These are phyloP conservation scores for Sarcophaga subvicina DNA, from an alignment of 2,888 invertebrate genomes.

Conservation along the genomic window DNA sequence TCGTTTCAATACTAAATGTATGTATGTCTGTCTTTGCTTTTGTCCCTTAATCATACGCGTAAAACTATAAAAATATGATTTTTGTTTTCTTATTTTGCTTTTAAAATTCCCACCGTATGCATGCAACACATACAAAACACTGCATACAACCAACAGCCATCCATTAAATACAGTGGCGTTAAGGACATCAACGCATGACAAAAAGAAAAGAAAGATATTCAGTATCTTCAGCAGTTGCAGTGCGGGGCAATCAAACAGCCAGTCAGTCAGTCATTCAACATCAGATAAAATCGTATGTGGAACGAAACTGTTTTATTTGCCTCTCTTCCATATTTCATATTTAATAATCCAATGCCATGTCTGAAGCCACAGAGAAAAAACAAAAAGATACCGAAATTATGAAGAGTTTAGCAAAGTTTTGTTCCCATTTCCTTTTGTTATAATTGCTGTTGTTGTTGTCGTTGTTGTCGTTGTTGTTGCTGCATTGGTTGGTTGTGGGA, in stretches of 20 bases:
- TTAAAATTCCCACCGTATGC: constrained; percentile 35
- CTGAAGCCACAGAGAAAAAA: constrained; percentile 10
- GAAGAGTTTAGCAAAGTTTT: constrained; percentile 40
- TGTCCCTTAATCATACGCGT: neutral
- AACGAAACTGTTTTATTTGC: constrained; percentile 34
- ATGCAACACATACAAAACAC: neutral
- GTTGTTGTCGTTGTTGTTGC: constrained; percentile 23
- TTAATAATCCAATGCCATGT: constrained; percentile 46
- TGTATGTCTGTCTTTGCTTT: neutral
- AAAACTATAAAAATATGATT: constrained; percentile 25
- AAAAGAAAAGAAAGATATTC: neutral
- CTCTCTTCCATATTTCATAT: constrained; percentile 22
- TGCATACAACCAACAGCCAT: neutral
- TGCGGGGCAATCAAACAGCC: too few relatives aligned
- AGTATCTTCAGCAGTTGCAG: too few relatives aligned
- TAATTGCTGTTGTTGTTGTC: constrained; percentile 9
- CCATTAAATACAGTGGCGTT: neutral
- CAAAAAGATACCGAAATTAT: neutral
- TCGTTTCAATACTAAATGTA: neutral
- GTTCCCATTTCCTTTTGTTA: neutral
- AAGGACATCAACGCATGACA: constrained; percentile 9
- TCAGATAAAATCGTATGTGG: constrained; percentile 42
- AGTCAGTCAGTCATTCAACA: neutral
- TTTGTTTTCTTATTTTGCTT: neutral
- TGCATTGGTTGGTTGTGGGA: constrained; percentile 53